These are phyloP conservation scores for Diarsia brunnea DNA, from an alignment of 2,888 invertebrate genomes.

Conservation along the genomic window DNA sequence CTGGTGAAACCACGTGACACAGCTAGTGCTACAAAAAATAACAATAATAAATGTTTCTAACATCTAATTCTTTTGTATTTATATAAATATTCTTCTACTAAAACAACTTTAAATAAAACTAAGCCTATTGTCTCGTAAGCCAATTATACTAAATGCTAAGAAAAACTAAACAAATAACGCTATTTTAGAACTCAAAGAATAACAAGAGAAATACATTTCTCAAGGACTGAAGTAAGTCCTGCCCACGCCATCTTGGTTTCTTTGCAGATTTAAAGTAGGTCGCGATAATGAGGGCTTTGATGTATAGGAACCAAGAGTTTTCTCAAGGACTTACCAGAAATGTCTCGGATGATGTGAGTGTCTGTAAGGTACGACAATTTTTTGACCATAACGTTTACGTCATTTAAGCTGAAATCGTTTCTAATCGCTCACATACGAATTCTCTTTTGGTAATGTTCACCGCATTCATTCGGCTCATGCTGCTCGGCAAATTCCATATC, in stretches of 20 bases:
- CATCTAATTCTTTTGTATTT: neutral
- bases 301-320: neutral
- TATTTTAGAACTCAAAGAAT: neutral
- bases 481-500: neutral
- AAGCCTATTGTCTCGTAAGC: neutral
- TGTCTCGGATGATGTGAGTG: neutral
- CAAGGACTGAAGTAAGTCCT: slow-evolving; percentile 11
- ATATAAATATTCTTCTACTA: neutral
- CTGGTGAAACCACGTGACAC: neutral
- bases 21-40: neutral
- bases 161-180: neutral
- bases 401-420: no score
- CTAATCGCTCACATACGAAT: neutral
- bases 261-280: slow-evolving; percentile 20
- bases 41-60: neutral
- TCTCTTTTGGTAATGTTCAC: neutral
- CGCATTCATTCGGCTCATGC: neutral
- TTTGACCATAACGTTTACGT: no score
- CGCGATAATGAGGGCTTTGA: neutral
- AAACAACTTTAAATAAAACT: neutral
- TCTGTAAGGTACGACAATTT: no score
- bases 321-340: neutral
- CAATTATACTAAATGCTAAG: neutral
- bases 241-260: slow-evolving; percentile 14
- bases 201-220: neutral